Base-by-base conservation (phyloP, 1,140 invertebrate species). In the Drosophila takahashii region DNA sequence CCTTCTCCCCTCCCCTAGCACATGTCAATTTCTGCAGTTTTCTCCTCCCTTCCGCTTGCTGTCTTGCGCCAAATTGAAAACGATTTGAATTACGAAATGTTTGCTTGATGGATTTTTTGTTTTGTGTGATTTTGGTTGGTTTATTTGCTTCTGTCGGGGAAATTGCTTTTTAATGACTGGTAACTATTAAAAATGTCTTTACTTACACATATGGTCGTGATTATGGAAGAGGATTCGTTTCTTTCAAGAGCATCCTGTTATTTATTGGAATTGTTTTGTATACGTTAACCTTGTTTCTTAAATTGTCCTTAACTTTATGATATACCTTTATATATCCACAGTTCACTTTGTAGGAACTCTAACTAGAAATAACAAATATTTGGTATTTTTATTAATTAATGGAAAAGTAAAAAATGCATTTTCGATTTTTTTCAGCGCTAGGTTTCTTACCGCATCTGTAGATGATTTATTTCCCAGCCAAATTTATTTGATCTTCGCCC, bases 141-240 rank as follows among this genome's bases (percentile, higher is more conserved):
- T 45, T 53, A 22, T 54, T 34, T 37, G 22, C 27, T 65, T 45
- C 22, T 45, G 26, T 32, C 36, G 41, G 45, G 47, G 41, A 75
- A 75, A 86, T 81, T 78, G 65, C 45, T 79, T 79, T 81, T 72
- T 81, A 87, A 87, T 87, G 74, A 50, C 53, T 41, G 45, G 41
- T 32, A 52, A 77, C 57, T 77, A 65, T 77, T 67, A 53, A 47
- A 29, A 32, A 27, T 29, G 16, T 29, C 27, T 29, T 15, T 2
- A 22, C 22, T 22, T 22, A 15, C 16, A 39, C n/a, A 5, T 29
- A 10, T 36, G 15, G 26, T 39, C 7, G 7, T 7, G 7, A 7
- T 6, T 6, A 29, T 29, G 27, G 27, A 29, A 29, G 27, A 29
- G 7, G 6, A 29, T 29, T 5, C 27, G 27, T 29, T 29, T 29